Percentiles rank a stretch among this genome's conserved stretches.
Conservation (phyloP, 2,113 vertebrate genomes). For the Aleadryas rufinucha region DNA sequence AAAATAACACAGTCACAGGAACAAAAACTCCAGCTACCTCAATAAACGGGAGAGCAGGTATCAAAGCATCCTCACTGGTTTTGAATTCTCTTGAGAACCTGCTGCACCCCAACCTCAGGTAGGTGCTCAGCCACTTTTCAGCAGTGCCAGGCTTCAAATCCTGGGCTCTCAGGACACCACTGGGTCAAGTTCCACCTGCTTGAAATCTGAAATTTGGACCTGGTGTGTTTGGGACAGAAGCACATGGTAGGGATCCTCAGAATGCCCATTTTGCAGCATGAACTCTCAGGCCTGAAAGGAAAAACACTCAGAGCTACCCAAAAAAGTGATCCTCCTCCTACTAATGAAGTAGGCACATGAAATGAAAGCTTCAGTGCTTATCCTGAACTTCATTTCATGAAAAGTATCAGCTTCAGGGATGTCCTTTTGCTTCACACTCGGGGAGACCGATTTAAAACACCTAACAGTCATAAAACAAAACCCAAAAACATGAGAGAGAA, state of each 20-base stretch:
- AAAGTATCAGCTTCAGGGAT: background rate
- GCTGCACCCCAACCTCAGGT: background rate
- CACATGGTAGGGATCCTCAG: background rate
- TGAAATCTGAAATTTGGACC: background rate
- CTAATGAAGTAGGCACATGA: background rate
- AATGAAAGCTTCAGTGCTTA: background rate
- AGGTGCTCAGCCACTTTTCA: background rate
- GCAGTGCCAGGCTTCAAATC: background rate
- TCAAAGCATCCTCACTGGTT: background rate
- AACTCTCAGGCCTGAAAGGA: background rate
- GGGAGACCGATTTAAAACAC: background rate
- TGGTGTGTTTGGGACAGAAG: background rate
- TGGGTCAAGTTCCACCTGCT: background rate
- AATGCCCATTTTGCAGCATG: background rate
- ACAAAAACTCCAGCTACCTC: background rate
- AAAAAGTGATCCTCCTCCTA: background rate
- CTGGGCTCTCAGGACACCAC: background rate
- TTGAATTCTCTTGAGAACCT: background rate
- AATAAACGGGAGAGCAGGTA: rapidly evolving
- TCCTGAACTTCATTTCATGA: background rate
- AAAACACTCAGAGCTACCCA: background rate
- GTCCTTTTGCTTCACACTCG: background rate
- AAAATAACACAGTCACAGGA: background rate
- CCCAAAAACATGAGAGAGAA: background rate
- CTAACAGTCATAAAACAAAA: background rate